Percentiles rank a stretch among this genome's conserved stretches.
Conservation (phyloP, 35 echinoderm and acorn worm genomes). For the Lytechinus pictus region DNA sequence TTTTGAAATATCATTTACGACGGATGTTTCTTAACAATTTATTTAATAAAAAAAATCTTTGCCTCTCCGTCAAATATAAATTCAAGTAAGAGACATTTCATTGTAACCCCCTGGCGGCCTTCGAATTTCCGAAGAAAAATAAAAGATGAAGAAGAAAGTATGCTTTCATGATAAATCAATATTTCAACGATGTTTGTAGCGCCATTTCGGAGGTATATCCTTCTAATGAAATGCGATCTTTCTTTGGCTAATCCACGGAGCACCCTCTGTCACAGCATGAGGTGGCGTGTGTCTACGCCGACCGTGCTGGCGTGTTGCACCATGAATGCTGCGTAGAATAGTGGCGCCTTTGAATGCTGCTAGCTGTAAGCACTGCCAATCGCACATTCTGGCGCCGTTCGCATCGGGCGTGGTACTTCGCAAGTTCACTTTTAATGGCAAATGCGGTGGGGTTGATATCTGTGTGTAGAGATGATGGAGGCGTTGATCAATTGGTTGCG, state of each 20-base stretch:
- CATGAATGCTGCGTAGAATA: not conserved
- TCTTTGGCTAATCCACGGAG: not conserved
- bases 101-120: not conserved
- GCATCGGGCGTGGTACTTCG: not conserved
- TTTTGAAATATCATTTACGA: not conserved
- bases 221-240: not conserved
- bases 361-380: not conserved
- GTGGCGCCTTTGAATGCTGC: slow-evolving; percentile 8
- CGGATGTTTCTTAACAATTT: not conserved
- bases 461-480: not conserved
- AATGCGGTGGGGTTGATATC: not conserved
- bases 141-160: not conserved
- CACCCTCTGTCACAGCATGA: not conserved
- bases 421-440: not conserved
- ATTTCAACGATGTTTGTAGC: not conserved
- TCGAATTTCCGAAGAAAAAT: not conserved
- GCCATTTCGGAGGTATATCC: not conserved
- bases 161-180: not conserved
- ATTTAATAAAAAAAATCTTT: not conserved
- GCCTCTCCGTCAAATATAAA: not conserved
- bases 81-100: not conserved
- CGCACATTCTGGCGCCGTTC: not conserved
- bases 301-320: not conserved
- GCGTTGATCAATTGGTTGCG: not conserved
- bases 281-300: not conserved